phyloP scores from a whole-genome alignment of 2,888 invertebrate species.

The Microctonus brassicae region DNA sequence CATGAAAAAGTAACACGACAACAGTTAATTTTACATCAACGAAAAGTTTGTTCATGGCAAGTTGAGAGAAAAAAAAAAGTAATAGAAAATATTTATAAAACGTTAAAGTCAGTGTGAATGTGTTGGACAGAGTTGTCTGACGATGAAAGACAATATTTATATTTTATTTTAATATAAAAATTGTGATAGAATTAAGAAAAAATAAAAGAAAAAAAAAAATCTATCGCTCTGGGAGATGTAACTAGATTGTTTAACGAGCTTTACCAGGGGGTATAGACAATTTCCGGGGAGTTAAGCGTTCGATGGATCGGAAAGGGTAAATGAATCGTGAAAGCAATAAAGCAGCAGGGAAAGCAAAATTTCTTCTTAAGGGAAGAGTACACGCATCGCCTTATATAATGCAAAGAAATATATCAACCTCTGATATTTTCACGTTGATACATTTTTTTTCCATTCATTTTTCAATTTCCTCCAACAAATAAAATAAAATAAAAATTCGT shows the following conservation, averaged over 20 bases:
- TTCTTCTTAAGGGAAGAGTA: conserved; percentile 11
- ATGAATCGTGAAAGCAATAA: conserved; percentile 47
- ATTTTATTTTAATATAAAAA: background rate
- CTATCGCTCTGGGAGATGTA: background rate
- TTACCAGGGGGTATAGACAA: conserved; percentile 16
- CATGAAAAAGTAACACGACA: background rate
- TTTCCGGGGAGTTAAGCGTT: conserved; percentile 39
- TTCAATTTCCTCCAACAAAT: too few species aligned
- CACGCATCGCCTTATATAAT: background rate
- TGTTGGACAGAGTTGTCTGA: background rate
- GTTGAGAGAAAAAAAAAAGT: background rate
- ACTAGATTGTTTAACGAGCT: conserved; percentile 12
- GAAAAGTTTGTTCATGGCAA: background rate
- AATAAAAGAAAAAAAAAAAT: background rate
- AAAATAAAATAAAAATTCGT: too few species aligned
- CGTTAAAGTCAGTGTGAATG: background rate
- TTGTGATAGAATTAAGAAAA: background rate
- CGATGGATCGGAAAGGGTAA: conserved; percentile 50
- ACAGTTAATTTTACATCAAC: background rate
- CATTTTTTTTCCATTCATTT: too few species aligned
- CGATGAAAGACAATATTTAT: background rate
- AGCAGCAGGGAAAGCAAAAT: conserved; percentile 41
- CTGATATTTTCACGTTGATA: too few species aligned
- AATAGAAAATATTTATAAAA: background rate
- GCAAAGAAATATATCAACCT: background rate